Base-by-base conservation (phyloP, 1,140 invertebrate genomes). In the Pomacea maculata region DNA sequence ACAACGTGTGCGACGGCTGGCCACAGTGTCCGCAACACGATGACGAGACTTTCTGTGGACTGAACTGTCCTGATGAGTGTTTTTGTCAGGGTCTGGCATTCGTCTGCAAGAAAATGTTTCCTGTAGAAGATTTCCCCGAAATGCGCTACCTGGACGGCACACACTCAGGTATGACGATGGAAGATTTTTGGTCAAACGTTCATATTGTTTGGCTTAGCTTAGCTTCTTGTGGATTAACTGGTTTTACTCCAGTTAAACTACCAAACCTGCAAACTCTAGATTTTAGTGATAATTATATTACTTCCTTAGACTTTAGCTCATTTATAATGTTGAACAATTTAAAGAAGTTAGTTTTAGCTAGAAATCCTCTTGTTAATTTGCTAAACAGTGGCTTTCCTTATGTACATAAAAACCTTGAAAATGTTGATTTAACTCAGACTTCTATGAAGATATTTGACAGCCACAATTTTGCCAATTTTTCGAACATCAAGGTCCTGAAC, bases 61-160 rank as follows among this genome's bases (percentile, higher is more conserved):
- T 9, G 12, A 45, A 3, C 29, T 77, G 75, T 68, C 75, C 75
- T 90, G 84, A 54, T 88, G 74, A 34, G n/a, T 84, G 80, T 65
- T 54, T 21, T 4, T 84, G 78, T 73, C 63, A 55, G 63, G 78
- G 64, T 64, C 70, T 34, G 34, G 29, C 76, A 7, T 57, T 76
- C 29, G 67, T 61, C 1, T 82, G 80, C 64, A 21, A 71, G 9
- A n/a, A 70, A 19, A 29, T 9, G 11, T 73, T 80, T 21, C 55
- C 29, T 11, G 54, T 21, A 12, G 57, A 54, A 11, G 19, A 19
- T n/a, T 75, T 74, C 54, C 57, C 68, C 21, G n/a, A 71, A 11
- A 45, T 77, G 64, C 61, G 75, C 8, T 77, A 77, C 75, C 19
- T 64, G 52, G 55, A 65, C 57, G 68, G 72, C 29, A 70, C 64